A percentile compares a stretch with the other conserved stretches of the same genome.
Conservation (phyloP, 2,888 invertebrate species). For the Uropetala carovei region DNA sequence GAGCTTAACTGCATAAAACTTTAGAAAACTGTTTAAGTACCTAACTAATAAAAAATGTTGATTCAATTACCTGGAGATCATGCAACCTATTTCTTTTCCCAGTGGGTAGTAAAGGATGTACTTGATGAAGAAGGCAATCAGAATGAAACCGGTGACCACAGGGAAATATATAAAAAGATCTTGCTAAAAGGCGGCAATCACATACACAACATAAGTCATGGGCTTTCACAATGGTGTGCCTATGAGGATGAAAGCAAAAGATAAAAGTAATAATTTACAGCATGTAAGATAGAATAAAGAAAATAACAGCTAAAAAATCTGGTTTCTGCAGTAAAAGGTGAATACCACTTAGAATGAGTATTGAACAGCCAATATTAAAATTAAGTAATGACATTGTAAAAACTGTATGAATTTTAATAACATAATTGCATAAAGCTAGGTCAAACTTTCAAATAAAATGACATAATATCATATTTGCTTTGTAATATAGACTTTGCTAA, state of each 20-base stretch:
- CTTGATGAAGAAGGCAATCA: slow-evolving; percentile 91
- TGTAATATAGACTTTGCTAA: neutral
- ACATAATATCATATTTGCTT: neutral
- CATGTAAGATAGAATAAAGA: neutral
- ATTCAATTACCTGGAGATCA: slow-evolving; percentile 74
- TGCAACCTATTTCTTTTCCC: slow-evolving; percentile 76
- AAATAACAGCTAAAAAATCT: neutral
- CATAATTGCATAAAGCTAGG: neutral
- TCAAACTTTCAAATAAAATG: neutral
- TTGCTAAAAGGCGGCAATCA: slow-evolving; percentile 85
- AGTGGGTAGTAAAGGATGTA: slow-evolving; percentile 81
- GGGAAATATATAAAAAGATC: slow-evolving; percentile 96
- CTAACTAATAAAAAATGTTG: neutral
- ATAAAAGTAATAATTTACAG: no score
- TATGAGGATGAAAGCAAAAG: slow-evolving; percentile 70
- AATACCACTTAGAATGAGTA: no score
- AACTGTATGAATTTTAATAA: no score
- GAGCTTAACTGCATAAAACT: neutral
- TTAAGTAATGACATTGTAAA: no score
- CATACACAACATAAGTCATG: slow-evolving; percentile 91
- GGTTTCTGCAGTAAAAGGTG: no score
- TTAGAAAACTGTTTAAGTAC: neutral
- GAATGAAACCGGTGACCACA: slow-evolving; percentile 97
- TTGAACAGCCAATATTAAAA: no score
- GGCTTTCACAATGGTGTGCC: slow-evolving; percentile 86